These are phyloP conservation scores for Yoshiicerus persimilis DNA, from an alignment of 1,140 invertebrate genomes.

Conservation along the genomic window DNA sequence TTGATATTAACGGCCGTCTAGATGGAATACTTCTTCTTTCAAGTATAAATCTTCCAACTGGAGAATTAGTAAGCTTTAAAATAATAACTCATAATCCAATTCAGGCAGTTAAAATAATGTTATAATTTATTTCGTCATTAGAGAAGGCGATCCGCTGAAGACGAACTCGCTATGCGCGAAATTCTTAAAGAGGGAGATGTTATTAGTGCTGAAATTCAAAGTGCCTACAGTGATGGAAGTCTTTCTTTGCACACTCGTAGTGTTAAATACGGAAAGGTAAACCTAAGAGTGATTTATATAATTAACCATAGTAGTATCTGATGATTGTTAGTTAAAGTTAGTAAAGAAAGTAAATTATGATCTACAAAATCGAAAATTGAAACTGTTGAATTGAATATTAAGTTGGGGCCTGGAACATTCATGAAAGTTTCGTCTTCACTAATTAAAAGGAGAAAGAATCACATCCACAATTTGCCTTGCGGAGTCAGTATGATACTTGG, in stretches of 20 bases:
- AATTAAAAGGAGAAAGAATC: constrained; percentile 90
- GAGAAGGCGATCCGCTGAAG: constrained; percentile 88
- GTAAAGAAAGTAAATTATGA: no score
- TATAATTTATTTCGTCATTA: constrained; percentile 53
- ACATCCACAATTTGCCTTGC: constrained; percentile 90
- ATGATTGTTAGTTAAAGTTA: no score
- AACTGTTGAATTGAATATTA: constrained; percentile 34
- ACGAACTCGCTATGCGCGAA: constrained; percentile 95
- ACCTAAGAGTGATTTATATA: neutral
- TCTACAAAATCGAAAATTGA: neutral
- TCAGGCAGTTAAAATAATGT: neutral
- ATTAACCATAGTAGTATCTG: neutral
- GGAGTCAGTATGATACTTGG: constrained; percentile 91
- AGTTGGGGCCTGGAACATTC: constrained; percentile 81
- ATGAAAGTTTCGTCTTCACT: constrained; percentile 90
- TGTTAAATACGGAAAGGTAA: constrained; percentile 94
- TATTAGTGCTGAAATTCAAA: constrained; percentile 96
- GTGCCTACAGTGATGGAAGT: constrained; percentile 84
- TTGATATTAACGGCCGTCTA: constrained; percentile 88
- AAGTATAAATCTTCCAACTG: constrained; percentile 95
- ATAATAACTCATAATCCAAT: constrained; percentile 7
- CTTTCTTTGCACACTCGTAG: constrained; percentile 93
- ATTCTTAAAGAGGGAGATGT: constrained; percentile 95
- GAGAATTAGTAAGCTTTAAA: constrained; percentile 87
- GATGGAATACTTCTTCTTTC: constrained; percentile 87